Evolutionary conservation across 2,113 vertebrate species (phyloP), one percentile per base, ranked within the genome.

Genomic region (Piprites chloris): DNA sequence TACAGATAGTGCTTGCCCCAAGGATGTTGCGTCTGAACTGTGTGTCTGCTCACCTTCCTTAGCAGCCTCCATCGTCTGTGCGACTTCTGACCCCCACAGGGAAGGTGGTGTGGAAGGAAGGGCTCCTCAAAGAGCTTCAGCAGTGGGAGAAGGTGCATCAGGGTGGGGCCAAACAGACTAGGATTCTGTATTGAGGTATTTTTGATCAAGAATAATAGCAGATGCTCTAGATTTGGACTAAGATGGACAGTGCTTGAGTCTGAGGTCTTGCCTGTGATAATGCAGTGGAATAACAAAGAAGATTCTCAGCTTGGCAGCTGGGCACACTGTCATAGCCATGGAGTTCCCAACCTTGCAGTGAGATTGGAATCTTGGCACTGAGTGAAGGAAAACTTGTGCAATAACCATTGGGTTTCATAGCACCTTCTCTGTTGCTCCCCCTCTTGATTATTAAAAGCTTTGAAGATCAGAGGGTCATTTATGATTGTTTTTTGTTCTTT

Each of bases 401-500:
- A 53, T 85, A 85, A 90, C 55, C 72, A 55, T n/a, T 87, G 81
- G 46, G 49, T 90, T 86, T 92, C 88, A 49, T 86, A 79, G 65
- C 58, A 81, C 73, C 80, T 93, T 91, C 59, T 77, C 66, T 90
- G 42, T 53, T 72, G 59, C 52, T 93, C 50, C 53, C 26, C 14
- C 16, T 79, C 68, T 94, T 95, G 77, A 92, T 87, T 84, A 58
- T 42, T 71, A 72, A 17, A 73, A 91, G 50, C 49, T 44, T 42
- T 26, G 27, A 35, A 90, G 76, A 87, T 89, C 82, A 90, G 87
- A 94, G 84, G 71, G 62, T 88, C 39, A 22, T 92, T 94, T 94
- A 72, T 89, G 73, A 91, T 95, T 94, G 71, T 93, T 90, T 93
- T 87, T 58, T 93, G 75, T 78, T 94, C 91, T 92, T 81, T 94